These are phyloP conservation scores for Hydra vulgaris DNA, from an alignment of 30 jellyfish, hydroid and myxozoan genomes.

Conservation along the genomic window DNA sequence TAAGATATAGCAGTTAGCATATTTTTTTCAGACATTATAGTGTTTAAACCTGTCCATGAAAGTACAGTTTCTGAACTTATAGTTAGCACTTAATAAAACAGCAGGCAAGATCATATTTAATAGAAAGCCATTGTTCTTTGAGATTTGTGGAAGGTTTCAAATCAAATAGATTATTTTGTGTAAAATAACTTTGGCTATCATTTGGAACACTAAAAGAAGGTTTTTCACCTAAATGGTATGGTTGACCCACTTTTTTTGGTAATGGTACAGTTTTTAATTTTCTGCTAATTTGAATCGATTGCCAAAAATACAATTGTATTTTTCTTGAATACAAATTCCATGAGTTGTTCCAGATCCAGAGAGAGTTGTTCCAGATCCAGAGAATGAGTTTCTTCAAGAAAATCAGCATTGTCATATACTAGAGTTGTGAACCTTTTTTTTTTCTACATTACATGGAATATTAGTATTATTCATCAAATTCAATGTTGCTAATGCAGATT, in stretches of 20 bases:
- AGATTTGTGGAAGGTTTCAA: neutral
- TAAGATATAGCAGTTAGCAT: too few relatives aligned
- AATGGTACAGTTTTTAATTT: conserved; percentile 9
- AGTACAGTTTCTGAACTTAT: too few relatives aligned
- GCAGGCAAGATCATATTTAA: neutral
- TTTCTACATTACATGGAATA: conserved; percentile 29
- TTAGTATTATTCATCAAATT: conserved; percentile 18
- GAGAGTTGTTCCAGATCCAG: too few relatives aligned
- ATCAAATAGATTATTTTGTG: too few relatives aligned
- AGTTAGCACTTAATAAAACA: too few relatives aligned
- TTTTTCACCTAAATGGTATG: conserved; percentile 13
- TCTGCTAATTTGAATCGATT: neutral
- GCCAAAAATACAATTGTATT: neutral
- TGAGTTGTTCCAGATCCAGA: conserved; percentile 44
- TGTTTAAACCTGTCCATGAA: too few relatives aligned
- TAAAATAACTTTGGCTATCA: neutral
- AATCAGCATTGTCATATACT: conserved; percentile 11
- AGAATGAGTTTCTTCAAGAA: too few relatives aligned
- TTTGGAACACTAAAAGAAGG: conserved; percentile 19
- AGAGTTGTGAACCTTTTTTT: conserved; percentile 13
- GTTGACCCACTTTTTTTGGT: conserved; percentile 32
- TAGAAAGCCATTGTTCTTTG: neutral
- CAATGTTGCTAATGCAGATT: conserved; percentile 35
- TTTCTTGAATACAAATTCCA: conserved; percentile 17
- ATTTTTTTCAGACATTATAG: too few relatives aligned